Evolutionary conservation across 2,888 invertebrate species (phyloP), one percentile per base, ranked within the genome.

Genomic region (Micoletzkya japonica): DNA sequence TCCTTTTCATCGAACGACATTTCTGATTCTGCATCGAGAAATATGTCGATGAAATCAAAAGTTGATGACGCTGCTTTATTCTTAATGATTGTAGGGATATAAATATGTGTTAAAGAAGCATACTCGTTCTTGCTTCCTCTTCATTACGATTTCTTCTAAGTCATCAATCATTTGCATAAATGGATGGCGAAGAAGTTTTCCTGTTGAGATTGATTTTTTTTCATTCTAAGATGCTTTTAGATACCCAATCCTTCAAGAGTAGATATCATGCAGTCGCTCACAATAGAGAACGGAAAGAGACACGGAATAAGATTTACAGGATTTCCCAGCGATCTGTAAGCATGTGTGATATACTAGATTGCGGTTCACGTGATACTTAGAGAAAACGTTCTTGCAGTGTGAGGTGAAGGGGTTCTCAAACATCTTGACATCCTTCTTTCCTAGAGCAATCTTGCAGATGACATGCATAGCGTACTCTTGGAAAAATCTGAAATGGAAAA

Each of bases 41-140:
- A 82, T 50, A 84, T 70, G 64, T 84, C 83, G 60, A 84, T 82
- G 67, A 84, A 84, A 66, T 84, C 84, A 10, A 32, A 26, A 49
- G 59, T 30, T 36, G 49, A 37, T 37, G 57, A 26, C 44, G 60
- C 26, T 24, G 57, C 68, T 49, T n/a, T 17, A 17, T 68, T 58
- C 68, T 68, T 2, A 39, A 58, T n/a, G 2, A 36, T 20, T 4
- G n/a, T n/a, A n/a, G n/a, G n/a, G n/a, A n/a, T 20, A 4, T 14
- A 24, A 30, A 66, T 66, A 24, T 37, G n/a, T 66, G 36, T 36
- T 34, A 26, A 36, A 2, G 50, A 14, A 34, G 26, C 39, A 2
- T 2, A 54, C 54, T 28, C 64, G 24, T 6, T n/a, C 64, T 28
- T 37, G 52, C 54, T 66, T 66, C 37, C 37, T 66, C 17, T 66